phyloP scores from a whole-genome alignment of 2,888 invertebrate species.

The Antheraea yamamai region DNA sequence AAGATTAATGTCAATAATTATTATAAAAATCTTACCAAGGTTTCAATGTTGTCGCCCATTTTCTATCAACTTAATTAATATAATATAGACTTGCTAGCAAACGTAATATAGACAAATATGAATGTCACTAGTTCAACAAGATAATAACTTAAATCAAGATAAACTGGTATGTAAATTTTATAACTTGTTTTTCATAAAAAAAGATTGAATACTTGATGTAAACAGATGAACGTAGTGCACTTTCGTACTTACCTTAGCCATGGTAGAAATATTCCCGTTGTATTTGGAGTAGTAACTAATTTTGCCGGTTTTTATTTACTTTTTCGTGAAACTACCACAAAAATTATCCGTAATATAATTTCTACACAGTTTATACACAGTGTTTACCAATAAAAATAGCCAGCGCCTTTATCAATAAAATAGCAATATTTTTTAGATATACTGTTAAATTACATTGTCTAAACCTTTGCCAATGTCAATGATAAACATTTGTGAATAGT shows the following conservation, averaged over 20 bases:
- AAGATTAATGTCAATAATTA: background rate
- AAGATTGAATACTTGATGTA: background rate
- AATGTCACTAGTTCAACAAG: slow-evolving; percentile 25
- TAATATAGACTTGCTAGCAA: background rate
- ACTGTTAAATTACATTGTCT: background rate
- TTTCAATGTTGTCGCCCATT: slow-evolving; percentile 52
- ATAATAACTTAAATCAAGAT: slow-evolving; percentile 34
- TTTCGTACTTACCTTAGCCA: slow-evolving; percentile 83
- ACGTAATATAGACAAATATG: background rate
- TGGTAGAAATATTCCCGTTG: slow-evolving; percentile 85
- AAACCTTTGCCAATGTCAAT: background rate
- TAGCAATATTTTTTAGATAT: slow-evolving; percentile 28
- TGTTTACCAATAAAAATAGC: background rate
- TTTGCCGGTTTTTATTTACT: slow-evolving; percentile 68
- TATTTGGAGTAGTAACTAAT: slow-evolving; percentile 86
- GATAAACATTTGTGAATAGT: no score
- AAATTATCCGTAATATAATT: background rate
- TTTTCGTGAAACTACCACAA: slow-evolving; percentile 28
- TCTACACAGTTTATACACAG: background rate
- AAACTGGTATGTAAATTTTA: slow-evolving; percentile 58
- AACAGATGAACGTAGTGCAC: background rate
- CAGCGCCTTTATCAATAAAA: slow-evolving; percentile 35
- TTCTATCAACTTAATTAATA: slow-evolving; percentile 10
- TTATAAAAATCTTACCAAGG: slow-evolving; percentile 39
- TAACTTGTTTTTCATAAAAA: slow-evolving; percentile 25